phyloP scores from a whole-genome alignment of 2,888 invertebrate species.

The Oscheius sp. region DNA sequence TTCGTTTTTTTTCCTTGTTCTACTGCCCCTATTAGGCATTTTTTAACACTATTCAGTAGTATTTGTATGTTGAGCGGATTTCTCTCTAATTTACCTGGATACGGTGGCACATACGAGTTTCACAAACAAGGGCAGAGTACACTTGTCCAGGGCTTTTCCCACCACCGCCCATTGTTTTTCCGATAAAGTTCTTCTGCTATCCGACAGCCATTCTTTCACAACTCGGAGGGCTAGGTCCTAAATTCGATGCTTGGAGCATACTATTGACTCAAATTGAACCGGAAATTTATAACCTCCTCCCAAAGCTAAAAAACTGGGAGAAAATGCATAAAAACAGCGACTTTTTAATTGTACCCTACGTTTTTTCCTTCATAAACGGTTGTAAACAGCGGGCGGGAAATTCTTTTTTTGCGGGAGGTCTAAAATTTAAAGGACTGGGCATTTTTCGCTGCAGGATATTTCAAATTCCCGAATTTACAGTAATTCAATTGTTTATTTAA shows the following conservation, averaged over 20 bases:
- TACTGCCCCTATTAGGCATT: no score
- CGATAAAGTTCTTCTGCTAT: conserved; percentile 86
- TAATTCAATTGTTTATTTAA: no score
- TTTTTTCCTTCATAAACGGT: no score
- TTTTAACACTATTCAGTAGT: no score
- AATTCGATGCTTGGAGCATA: conserved; percentile 75
- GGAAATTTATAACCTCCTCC: neutral
- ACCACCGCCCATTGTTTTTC: conserved; percentile 76
- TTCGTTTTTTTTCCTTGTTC: no score
- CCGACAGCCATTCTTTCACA: conserved; percentile 88
- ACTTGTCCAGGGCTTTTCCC: conserved; percentile 67
- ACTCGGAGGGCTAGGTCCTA: conserved; percentile 94
- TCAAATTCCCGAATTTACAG: no score
- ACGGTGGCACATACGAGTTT: conserved; percentile 97
- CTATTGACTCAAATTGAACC: neutral
- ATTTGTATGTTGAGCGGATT: no score
- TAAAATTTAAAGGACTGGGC: no score
- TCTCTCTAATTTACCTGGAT: conserved; percentile 36
- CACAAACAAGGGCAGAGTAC: conserved; percentile 92
- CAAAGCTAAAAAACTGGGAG: neutral
- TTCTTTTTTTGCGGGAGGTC: no score
- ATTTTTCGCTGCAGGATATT: no score
- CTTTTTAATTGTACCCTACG: no score
- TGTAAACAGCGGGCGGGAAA: no score
- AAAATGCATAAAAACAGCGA: neutral